phyloP scores from a whole-genome alignment of 2,888 invertebrate genomes.

The Sesia apiformis region DNA sequence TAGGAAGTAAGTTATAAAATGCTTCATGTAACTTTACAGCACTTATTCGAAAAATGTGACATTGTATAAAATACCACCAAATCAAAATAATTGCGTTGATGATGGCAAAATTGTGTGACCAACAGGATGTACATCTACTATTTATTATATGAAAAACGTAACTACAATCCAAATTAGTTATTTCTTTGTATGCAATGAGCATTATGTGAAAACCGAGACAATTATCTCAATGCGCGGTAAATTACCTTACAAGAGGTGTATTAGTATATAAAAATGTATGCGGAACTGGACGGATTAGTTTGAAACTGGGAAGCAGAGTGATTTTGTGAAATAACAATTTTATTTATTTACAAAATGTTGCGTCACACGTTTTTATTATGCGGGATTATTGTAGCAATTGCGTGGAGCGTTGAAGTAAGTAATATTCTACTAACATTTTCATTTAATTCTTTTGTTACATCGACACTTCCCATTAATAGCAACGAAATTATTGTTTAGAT shows the following conservation, averaged over 20 bases:
- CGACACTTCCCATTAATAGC: no score
- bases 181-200: background rate
- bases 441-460: background rate
- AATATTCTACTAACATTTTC: background rate
- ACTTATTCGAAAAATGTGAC: background rate
- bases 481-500: no score
- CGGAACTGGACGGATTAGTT: background rate
- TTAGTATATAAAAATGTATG: background rate
- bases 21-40: background rate
- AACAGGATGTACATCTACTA: background rate
- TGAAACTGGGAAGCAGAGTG: background rate
- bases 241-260: background rate
- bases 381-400: background rate
- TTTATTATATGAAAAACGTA: background rate
- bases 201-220: conserved; percentile 2
- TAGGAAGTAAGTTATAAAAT: no score
- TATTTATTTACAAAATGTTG: background rate
- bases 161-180: background rate
- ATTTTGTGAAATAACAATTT: background rate
- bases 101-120: background rate
- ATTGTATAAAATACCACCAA: background rate
- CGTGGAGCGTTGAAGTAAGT: background rate
- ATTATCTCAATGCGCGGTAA: conserved; percentile 5
- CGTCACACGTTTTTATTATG: background rate
- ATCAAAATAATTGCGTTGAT: background rate